Conservation (phyloP, 2,113 vertebrate genomes). For the Microtus ochrogaster region DNA sequence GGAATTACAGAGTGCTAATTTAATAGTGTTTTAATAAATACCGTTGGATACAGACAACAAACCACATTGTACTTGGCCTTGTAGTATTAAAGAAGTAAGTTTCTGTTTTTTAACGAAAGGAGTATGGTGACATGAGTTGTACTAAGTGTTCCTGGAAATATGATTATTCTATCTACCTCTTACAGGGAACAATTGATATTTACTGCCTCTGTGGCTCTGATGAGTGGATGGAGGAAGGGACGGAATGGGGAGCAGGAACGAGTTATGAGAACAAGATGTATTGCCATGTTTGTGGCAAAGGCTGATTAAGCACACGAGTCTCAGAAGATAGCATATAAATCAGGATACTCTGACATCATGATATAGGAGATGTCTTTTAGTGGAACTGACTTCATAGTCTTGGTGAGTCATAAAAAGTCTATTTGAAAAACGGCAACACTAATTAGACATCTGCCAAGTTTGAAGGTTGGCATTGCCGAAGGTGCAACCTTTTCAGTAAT, state of each 20-base stretch:
- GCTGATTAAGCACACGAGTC: constrained; percentile 65
- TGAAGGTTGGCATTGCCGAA: constrained; percentile 46
- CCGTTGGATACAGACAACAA: constrained; percentile 48
- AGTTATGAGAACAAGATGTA: constrained; percentile 75
- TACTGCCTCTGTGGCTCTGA: constrained; percentile 57
- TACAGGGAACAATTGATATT: constrained; percentile 56
- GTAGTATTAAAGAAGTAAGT: constrained; percentile 38
- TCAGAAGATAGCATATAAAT: constrained; percentile 77
- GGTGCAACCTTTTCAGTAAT: constrained; percentile 65
- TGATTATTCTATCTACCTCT: constrained; percentile 50
- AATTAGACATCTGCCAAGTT: constrained; percentile 78
- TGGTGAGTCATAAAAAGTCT: constrained; percentile 70
- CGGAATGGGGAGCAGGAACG: background rate
- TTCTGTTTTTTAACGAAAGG: constrained; percentile 66
- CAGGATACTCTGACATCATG: constrained; percentile 73
- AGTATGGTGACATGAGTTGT: constrained; percentile 38
- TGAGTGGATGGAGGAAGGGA: background rate
- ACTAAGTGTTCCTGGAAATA: constrained; percentile 47
- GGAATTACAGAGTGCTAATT: constrained; percentile 24
- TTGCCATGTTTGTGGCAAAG: constrained; percentile 72
- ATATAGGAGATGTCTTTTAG: constrained; percentile 70
- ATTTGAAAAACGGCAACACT: constrained; percentile 76
- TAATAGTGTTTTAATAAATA: constrained; percentile 66
- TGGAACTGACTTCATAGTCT: constrained; percentile 72
- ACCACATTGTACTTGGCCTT: constrained; percentile 46